These are phyloP conservation scores for Menidia beryllina DNA, from an alignment of 2,113 vertebrate genomes.

Conservation along the genomic window DNA sequence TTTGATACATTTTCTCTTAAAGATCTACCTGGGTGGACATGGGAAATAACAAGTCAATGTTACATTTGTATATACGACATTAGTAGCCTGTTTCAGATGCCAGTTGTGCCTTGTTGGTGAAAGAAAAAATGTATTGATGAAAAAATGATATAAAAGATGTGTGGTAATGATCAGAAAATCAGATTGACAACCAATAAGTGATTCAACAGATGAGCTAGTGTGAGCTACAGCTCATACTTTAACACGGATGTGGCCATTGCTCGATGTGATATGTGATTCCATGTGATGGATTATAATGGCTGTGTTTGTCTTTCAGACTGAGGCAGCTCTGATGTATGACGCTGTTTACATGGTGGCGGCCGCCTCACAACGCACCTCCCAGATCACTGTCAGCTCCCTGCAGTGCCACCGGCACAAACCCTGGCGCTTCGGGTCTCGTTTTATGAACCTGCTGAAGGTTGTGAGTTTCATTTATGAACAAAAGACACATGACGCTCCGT, in stretches of 20 bases:
- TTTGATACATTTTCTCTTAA: slow-evolving; percentile 5
- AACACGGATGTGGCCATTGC: slow-evolving; percentile 25
- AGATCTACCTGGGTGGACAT: background rate
- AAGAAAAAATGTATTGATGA: too few species aligned
- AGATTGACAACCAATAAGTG: too few species aligned
- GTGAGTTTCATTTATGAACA: slow-evolving; percentile 80
- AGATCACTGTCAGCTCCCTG: slow-evolving; percentile 95
- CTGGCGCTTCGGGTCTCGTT: slow-evolving; percentile 95
- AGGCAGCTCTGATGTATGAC: slow-evolving; percentile 96
- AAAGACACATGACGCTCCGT: background rate
- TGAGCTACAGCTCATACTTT: background rate
- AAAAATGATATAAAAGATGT: too few species aligned
- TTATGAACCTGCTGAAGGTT: slow-evolving; percentile 97
- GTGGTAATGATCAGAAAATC: too few species aligned
- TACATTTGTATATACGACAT: background rate
- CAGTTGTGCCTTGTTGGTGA: too few species aligned
- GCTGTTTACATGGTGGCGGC: slow-evolving; percentile 95
- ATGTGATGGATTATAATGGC: slow-evolving; percentile 19
- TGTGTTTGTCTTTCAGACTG: slow-evolving; percentile 84
- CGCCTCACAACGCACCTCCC: slow-evolving; percentile 89
- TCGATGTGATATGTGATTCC: slow-evolving; percentile 3
- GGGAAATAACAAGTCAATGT: background rate
- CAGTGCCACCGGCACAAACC: slow-evolving; percentile 98
- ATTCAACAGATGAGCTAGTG: too few species aligned
- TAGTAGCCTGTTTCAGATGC: background rate